phyloP scores from a whole-genome alignment of 2,113 vertebrate species.

The Perca fluviatilis region DNA sequence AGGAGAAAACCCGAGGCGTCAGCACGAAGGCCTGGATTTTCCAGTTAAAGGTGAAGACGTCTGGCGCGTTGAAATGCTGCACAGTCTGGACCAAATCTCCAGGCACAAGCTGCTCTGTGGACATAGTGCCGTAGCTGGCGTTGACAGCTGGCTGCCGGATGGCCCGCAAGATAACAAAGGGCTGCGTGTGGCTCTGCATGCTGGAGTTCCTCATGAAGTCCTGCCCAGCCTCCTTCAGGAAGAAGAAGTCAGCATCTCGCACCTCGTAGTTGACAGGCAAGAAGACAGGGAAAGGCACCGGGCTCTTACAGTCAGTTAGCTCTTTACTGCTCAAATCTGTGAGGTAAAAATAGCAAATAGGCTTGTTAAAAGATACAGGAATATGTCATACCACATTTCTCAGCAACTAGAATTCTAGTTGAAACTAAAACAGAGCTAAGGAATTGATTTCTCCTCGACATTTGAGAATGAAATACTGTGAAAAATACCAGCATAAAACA shows the following conservation, averaged over 20 bases:
- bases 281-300: slow-evolving; percentile 89
- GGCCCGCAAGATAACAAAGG: slow-evolving; percentile 89
- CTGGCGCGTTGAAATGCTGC: slow-evolving; percentile 81
- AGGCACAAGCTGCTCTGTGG: slow-evolving; percentile 83
- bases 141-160: slow-evolving; percentile 86
- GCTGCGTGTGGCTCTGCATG: slow-evolving; percentile 91
- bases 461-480: slow-evolving; percentile 4
- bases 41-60: slow-evolving; percentile 88
- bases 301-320: slow-evolving; percentile 86
- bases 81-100: slow-evolving; percentile 86
- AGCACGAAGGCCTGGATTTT: slow-evolving; percentile 88
- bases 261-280: slow-evolving; percentile 91
- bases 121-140: slow-evolving; percentile 89
- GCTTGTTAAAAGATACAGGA: not conserved
- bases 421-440: slow-evolving; percentile 28
- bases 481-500: slow-evolving; percentile 10
- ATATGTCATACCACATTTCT: slow-evolving; percentile 4
- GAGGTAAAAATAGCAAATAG: slow-evolving; percentile 12
- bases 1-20: slow-evolving; percentile 85
- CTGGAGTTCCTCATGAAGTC: slow-evolving; percentile 96
- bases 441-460: not conserved
- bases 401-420: slow-evolving; percentile 29
- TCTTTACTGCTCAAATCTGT: slow-evolving; percentile 90
- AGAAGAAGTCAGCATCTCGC: slow-evolving; percentile 88
- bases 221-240: slow-evolving; percentile 93